Conservation (phyloP, 2,113 vertebrate species). For the Tapirus terrestris region DNA sequence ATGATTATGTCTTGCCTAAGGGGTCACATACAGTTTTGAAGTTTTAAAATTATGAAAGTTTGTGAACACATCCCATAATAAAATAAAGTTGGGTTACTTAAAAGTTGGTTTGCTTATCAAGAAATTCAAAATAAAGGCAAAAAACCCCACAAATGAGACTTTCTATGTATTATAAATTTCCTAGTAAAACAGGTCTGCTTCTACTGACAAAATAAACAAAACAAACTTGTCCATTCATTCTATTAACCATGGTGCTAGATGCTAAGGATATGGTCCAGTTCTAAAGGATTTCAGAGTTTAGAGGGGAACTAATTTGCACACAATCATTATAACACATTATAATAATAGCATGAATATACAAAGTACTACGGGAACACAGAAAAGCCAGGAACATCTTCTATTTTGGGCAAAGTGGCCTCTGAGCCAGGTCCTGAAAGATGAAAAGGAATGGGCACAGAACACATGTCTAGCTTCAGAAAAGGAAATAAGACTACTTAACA, state of each 20-base stretch:
- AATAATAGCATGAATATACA: background rate
- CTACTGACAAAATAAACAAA: constrained; percentile 31
- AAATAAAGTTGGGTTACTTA: background rate
- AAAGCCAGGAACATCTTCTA: constrained; percentile 9
- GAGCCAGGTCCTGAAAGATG: background rate
- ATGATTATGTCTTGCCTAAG: background rate
- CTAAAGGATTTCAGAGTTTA: constrained; percentile 16
- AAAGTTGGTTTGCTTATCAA: constrained; percentile 10
- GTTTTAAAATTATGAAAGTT: constrained; percentile 48
- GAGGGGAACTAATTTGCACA: background rate
- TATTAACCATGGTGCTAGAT: background rate
- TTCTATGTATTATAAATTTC: constrained; percentile 9
- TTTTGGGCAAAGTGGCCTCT: background rate
- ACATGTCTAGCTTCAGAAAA: background rate
- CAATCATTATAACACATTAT: background rate
- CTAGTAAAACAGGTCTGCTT: constrained; percentile 28
- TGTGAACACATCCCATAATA: background rate
- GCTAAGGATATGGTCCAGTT: background rate
- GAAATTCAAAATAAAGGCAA: background rate
- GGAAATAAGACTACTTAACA: background rate
- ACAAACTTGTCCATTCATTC: background rate
- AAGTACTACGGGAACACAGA: background rate
- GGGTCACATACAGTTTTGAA: background rate
- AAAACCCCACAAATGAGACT: background rate
- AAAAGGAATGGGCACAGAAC: background rate